These are phyloP conservation scores for Pteruthius melanotis DNA, from an alignment of 2,113 vertebrate species.

Conservation along the genomic window DNA sequence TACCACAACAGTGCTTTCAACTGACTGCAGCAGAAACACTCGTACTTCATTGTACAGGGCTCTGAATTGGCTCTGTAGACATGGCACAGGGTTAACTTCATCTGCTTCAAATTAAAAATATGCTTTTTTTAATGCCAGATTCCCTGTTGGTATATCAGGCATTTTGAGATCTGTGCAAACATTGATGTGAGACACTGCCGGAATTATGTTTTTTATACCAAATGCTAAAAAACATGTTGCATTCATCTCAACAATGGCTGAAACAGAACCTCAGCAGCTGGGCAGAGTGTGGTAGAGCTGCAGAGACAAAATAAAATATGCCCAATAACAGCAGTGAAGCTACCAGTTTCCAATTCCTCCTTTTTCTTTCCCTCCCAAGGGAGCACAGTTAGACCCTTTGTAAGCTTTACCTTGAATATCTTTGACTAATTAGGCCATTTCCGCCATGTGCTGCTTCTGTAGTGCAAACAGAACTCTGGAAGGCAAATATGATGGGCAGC, in stretches of 20 bases:
- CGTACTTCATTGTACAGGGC: not conserved
- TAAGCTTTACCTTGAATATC: conserved; percentile 43
- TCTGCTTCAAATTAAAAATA: not conserved
- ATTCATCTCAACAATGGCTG: not conserved
- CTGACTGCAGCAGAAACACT: not conserved
- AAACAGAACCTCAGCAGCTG: conserved; percentile 33
- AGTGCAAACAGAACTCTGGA: conserved; percentile 46
- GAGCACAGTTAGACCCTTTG: conserved; percentile 9
- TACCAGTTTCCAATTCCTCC: conserved; percentile 20
- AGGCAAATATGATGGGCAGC: conserved; percentile 22
- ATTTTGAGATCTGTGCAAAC: not conserved
- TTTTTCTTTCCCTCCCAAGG: conserved; percentile 20
- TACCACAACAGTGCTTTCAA: not conserved
- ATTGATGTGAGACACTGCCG: not conserved
- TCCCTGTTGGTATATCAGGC: not conserved
- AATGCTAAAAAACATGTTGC: not conserved
- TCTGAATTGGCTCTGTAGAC: not conserved
- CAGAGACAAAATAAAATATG: not conserved
- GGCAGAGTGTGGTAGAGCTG: not conserved
- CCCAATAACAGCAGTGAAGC: not conserved
- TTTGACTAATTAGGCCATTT: conserved; percentile 62
- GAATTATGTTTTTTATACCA: not conserved
- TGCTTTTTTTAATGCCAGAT: not conserved
- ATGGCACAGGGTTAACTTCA: not conserved
- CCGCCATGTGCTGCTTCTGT: conserved; percentile 23